A percentile compares a stretch with the other conserved stretches of the same genome.
phyloP scores from a whole-genome alignment of 2,797 vertebrate species.

The Cynopterus sphinx region DNA sequence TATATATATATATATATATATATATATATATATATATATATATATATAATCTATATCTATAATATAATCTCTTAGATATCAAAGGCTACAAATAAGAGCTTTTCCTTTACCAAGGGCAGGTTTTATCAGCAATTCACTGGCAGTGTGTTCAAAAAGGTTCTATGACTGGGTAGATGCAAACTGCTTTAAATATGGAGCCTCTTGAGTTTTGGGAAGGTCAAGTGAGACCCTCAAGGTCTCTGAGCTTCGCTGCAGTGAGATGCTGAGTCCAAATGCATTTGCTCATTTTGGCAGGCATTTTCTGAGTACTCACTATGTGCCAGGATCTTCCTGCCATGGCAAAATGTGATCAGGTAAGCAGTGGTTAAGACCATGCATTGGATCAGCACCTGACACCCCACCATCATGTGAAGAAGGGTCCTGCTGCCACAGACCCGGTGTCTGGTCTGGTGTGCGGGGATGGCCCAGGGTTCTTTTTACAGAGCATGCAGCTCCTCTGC shows the following conservation, averaged over 20 bases:
- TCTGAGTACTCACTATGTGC: neutral
- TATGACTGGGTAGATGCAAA: neutral
- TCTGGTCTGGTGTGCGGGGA: neutral
- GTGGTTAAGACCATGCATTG: neutral
- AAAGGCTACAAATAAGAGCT: neutral
- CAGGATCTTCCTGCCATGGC: neutral
- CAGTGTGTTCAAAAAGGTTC: neutral
- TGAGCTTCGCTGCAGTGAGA: neutral
- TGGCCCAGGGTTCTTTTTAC: neutral
- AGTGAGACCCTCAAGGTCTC: neutral
- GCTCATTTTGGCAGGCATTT: neutral
- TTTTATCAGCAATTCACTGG: neutral
- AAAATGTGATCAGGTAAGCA: neutral
- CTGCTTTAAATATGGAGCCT: neutral
- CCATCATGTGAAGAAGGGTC: neutral
- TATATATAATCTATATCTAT: too few species aligned
- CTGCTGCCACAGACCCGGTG: neutral
- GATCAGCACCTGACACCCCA: neutral
- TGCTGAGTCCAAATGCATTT: neutral
- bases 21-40: too few species aligned
- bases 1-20: too few species aligned
- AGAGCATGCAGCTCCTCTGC: neutral
- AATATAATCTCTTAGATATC: neutral
- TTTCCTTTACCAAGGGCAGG: neutral
- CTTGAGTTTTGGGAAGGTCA: neutral